These are phyloP conservation scores for Lottia gigantea DNA, from an alignment of 2,888 invertebrate species.

Conservation along the genomic window DNA sequence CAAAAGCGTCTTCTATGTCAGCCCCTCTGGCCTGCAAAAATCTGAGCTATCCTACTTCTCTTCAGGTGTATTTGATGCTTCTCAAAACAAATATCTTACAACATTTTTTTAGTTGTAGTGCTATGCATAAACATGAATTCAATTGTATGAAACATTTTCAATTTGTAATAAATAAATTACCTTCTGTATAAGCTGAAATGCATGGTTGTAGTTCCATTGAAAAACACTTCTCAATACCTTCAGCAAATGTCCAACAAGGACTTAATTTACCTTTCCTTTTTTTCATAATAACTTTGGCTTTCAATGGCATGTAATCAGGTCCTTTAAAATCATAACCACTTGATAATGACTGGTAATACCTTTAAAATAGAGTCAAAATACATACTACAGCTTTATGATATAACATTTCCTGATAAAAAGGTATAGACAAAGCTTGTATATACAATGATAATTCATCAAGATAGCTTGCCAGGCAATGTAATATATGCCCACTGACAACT, in stretches of 20 bases:
- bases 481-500: too few species aligned
- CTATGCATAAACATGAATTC: too few species aligned
- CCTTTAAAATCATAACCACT: background rate
- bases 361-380: background rate
- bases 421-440: background rate
- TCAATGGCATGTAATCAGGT: conserved; percentile 3
- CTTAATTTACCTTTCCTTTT: background rate
- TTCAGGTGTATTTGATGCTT: too few species aligned
- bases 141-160: too few species aligned
- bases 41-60: too few species aligned
- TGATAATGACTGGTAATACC: conserved; percentile 30
- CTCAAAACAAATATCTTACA: too few species aligned
- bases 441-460: too few species aligned
- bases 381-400: background rate
- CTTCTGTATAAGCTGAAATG: conserved; percentile 7
- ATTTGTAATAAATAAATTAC: background rate
- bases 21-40: too few species aligned
- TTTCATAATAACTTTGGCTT: background rate
- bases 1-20: too few species aligned
- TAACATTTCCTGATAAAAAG: background rate
- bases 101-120: too few species aligned
- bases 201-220: background rate
- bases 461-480: too few species aligned
- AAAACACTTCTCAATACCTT: conserved; percentile 4
- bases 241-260: background rate